Evolutionary conservation across 1,140 invertebrate species (phyloP), one percentile per base, ranked within the genome.

Genomic region (Galleria mellonella): DNA sequence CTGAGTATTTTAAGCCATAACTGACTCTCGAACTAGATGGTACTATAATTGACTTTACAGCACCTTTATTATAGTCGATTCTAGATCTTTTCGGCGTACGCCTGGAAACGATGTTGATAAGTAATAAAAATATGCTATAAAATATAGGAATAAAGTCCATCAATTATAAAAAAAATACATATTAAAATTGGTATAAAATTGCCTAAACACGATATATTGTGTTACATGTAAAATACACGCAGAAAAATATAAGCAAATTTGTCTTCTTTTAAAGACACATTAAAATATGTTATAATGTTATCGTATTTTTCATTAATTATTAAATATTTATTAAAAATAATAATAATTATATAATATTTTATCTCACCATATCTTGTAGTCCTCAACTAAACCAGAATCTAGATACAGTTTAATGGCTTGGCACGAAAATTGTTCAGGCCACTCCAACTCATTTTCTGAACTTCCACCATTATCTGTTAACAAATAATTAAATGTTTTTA

Each of bases 11-110:
- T 1, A 55, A 35, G 11, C 66, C 61, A 44, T 14, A 43, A 8
- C 23, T 37, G 1, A 11, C 35, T 4, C 14, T 11, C 44, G 40
- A 29, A 23, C 31, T 47, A 9, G 14, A 9, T 2, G 35, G 14
- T 0, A 13, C 13, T 0, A 43, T 35, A 6, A 67, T 51, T 0
- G 17, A 37, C 38, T 63, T 65, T 1, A 62, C 63, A 13, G 62
- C 57, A 0, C 65, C 68, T 9, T 61, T 14, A 39, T 74, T 72
- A 30, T 62, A 69, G n/a, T 71, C 71, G n/a, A 58, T 45, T 42
- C 71, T 60, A 1, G 62, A 69, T 14, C 47, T 46, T 14, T 44
- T 49, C 3, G 11, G 45, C 1, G 56, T 58, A 13, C 48, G 55
- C 71, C 71, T 73, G 30, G 46, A 47, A 59, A 43, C 40, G 8